Percentiles rank a stretch among this genome's conserved stretches.
These are phyloP conservation scores for Amphiprion clarkii DNA, from an alignment of 2,797 vertebrate genomes.

Conservation along the genomic window DNA sequence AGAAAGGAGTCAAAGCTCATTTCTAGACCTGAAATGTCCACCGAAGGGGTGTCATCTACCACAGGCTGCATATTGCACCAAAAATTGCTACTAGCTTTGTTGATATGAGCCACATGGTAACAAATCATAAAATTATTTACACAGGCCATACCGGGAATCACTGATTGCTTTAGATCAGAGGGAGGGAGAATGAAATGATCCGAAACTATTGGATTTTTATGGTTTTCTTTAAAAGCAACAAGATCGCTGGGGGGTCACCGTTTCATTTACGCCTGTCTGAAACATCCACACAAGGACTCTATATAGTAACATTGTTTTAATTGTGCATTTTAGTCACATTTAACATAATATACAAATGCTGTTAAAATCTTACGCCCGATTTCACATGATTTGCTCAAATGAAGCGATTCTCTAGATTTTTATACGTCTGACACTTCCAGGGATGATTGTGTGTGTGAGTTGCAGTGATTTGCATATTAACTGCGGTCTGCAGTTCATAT, in stretches of 20 bases:
- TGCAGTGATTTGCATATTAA: background rate
- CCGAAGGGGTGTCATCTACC: conserved; percentile 38
- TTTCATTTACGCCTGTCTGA: background rate
- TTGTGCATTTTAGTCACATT: background rate
- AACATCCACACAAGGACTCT: background rate
- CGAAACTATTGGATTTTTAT: conserved; percentile 5
- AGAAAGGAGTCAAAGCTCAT: conserved; percentile 63
- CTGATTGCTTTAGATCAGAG: background rate
- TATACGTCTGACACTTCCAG: background rate
- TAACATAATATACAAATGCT: background rate
- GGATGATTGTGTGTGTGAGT: background rate
- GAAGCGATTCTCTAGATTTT: background rate
- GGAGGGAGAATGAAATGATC: conserved; percentile 16
- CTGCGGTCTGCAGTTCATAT: background rate
- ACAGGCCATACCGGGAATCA: conserved; percentile 14
- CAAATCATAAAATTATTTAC: conserved; percentile 52
- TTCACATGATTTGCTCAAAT: background rate
- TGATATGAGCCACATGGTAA: conserved; percentile 43
- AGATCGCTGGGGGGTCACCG: background rate
- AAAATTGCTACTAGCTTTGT: conserved; percentile 38
- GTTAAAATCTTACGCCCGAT: background rate
- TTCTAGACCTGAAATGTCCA: conserved; percentile 45
- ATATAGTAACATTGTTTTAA: background rate
- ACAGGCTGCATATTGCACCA: conserved; percentile 36
- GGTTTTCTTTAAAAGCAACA: conserved; percentile 26